Conservation (phyloP, 2,113 vertebrate species). For the Aegypius monachus region DNA sequence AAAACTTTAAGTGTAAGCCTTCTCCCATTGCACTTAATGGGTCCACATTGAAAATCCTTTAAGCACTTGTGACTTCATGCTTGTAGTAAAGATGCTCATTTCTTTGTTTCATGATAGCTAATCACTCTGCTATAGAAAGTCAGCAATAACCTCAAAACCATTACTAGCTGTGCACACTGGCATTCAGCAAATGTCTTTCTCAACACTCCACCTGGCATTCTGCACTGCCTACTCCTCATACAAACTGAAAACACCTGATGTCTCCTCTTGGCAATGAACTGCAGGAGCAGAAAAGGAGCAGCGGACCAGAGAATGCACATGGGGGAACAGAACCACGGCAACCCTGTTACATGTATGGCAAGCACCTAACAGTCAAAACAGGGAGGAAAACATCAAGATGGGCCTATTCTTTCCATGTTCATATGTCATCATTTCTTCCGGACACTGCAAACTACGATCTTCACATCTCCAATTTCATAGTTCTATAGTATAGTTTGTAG, state of each 20-base stretch:
- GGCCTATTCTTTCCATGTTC: not conserved
- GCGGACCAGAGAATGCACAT: fast-evolving
- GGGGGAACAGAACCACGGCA: not conserved
- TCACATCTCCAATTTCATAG: not conserved
- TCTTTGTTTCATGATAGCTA: not conserved
- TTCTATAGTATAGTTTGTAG: not conserved
- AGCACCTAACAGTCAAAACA: not conserved
- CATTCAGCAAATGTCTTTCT: not conserved
- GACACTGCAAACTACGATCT: not conserved
- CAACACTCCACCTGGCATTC: not conserved
- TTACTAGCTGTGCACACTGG: not conserved
- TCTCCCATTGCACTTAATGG: not conserved
- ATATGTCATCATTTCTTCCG: not conserved
- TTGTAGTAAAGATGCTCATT: not conserved
- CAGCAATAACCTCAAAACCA: not conserved
- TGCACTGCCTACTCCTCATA: not conserved
- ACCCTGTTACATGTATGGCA: not conserved
- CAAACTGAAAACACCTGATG: not conserved
- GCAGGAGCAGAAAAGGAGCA: not conserved
- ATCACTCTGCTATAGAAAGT: not conserved
- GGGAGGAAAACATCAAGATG: not conserved
- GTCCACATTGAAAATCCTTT: not conserved
- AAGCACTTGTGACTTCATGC: not conserved
- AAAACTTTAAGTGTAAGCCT: not conserved
- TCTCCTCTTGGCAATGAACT: not conserved